Conservation (phyloP, 1,140 invertebrate species). For the Cyclargus thomasi region DNA sequence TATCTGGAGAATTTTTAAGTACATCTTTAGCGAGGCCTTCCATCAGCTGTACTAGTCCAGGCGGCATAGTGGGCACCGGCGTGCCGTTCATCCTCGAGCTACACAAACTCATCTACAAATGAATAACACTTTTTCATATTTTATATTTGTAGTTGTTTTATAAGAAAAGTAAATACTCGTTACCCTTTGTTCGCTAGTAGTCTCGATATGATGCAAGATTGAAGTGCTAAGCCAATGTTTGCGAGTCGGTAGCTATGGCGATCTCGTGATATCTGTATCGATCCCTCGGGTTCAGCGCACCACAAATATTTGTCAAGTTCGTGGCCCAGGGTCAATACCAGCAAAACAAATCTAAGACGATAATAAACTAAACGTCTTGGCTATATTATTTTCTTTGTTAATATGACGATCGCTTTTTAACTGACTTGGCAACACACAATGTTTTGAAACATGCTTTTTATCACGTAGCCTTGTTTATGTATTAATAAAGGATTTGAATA, state of each 20-base stretch:
- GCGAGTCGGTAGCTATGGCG: constrained; percentile 35
- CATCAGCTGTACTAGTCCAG: constrained; percentile 71
- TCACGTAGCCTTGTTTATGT: too few relatives aligned
- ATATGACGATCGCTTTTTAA: not conserved
- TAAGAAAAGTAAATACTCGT: not conserved
- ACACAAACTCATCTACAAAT: constrained; percentile 33
- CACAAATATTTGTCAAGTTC: constrained; percentile 8
- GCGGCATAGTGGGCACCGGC: constrained; percentile 67
- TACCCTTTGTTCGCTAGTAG: not conserved
- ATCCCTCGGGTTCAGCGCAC: constrained; percentile 8
- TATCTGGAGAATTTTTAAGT: constrained; percentile 62
- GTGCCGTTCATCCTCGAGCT: constrained; percentile 39
- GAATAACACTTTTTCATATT: not conserved
- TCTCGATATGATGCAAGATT: not conserved
- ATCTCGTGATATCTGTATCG: constrained; percentile 21
- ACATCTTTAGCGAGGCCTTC: constrained; percentile 74
- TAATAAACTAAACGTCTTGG: not conserved
- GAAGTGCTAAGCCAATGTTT: constrained; percentile 28
- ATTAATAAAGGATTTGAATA: too few relatives aligned
- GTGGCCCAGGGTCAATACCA: constrained; percentile 4
- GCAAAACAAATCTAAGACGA: not conserved
- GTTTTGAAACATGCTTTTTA: too few relatives aligned
- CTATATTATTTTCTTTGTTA: not conserved
- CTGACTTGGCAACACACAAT: not conserved
- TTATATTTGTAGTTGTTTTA: not conserved